Evolutionary conservation across 2,888 invertebrate species (phyloP), one percentile per base, ranked within the genome.

Genomic region (Tiphia femorata): DNA sequence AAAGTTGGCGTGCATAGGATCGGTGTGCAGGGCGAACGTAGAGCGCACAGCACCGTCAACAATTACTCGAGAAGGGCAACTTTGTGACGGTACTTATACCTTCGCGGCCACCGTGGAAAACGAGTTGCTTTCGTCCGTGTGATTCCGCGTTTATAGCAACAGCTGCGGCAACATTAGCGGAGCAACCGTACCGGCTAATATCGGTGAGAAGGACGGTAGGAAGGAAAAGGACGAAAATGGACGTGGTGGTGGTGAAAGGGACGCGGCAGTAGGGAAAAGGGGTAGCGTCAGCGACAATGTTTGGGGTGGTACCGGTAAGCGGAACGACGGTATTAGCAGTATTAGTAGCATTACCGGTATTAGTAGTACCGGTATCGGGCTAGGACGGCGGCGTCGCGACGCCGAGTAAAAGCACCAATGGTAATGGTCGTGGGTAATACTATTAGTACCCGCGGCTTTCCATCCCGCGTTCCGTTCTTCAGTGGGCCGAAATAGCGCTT

Each of bases 401-500:
- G 25, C 25, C 25, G 5, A 8, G 25, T 8, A 5, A 8, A 25
- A 25, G 25, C 25, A 8, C 25, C n/a, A n/a, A n/a, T n/a, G n/a
- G 25, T 25, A 25, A 5, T 25, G 25, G 6, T 25, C 25, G 25
- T 5, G 25, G 5, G 25, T 5, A 8, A 5, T 25, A 25, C 6
- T n/a, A 2, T 12, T 19, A 37, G 43, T 25, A 19, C 35, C 17
- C 37, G 25, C 17, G 29, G 53, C n/a, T 60, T 64, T 41, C 61
- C 42, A 49, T 49, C 48, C 49, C 23, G 54, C 51, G 64, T 56
- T 46, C 56, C 63, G 67, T 67, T 67, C 60, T 61, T 67, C 68
- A 48, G 38, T 33, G 21, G 37, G n/a, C n/a, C 54, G 54, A 67
- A 68, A 67, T 67, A 67, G 62, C 61, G 62, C 62, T 68, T 53